Evolutionary conservation across 2,888 invertebrate species (phyloP), one percentile per base, ranked within the genome.

Genomic region (Cheilosia scutellata): DNA sequence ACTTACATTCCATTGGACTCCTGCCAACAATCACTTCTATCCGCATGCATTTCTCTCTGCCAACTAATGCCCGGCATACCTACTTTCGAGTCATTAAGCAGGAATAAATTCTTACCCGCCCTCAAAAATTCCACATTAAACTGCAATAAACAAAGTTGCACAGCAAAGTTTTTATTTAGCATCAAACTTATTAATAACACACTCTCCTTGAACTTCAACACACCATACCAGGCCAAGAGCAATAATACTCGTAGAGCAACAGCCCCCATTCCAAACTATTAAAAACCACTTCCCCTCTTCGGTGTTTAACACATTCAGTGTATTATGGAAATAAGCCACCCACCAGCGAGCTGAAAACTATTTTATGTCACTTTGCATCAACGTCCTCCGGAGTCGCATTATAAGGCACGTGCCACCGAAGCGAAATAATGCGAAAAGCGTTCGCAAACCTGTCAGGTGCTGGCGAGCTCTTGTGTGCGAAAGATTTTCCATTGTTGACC

Each of bases 301-400:
- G 74, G 55, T 65, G 75, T 63, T 86, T 76, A 77, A 71, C 76
- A 82, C 76, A 80, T 80, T 86, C 62, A 3, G 66, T 80, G 72
- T 76, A 82, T 86, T 86, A 86, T 86, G 80, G 86, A 80, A 86
- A 86, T 82, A 76, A 86, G 76, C 72, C 72, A 76, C 53, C 76
- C 68, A 65, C 79, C 72, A 44, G 33, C 33, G 51, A 62, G 33
- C 66, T 27, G 68, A 75, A 79, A 77, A 79, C 79, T 66, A 72
- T 82, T 86, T 86, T 86, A 86, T 80, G 72, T 82, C 80, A 80
- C 80, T 77, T 72, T 65, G 71, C 86, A 86, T 82, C 72, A 86
- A 63, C 72, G 68, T 77, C 76, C 62, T 77, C 57, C 27, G 13
- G 31, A 16, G 47, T 51, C 27, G 51, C 5, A 5, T 75, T 40